These are phyloP conservation scores for Pao palembangensis DNA, from an alignment of 2,113 vertebrate genomes.

Conservation along the genomic window DNA sequence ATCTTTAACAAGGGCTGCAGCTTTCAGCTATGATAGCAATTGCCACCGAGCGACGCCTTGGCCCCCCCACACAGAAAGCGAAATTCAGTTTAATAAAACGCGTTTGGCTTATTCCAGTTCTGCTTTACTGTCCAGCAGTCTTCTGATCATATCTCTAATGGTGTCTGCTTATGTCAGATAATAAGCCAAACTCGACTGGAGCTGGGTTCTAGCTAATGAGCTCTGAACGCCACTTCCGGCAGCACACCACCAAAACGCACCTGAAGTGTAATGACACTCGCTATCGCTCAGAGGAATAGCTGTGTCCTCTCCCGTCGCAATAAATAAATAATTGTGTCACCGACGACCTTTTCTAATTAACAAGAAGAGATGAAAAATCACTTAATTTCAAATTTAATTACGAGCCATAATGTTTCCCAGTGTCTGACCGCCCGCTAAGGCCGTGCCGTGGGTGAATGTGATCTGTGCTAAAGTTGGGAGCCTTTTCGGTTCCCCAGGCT, in stretches of 20 bases:
- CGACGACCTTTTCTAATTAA: slow-evolving; percentile 74
- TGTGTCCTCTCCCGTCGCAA: slow-evolving; percentile 41
- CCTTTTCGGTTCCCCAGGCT: slow-evolving; percentile 64
- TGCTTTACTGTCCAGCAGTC: slow-evolving; percentile 23
- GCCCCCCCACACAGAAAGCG: slow-evolving; percentile 22
- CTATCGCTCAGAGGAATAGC: slow-evolving; percentile 41
- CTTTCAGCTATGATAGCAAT: slow-evolving; percentile 53
- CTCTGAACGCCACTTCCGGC: slow-evolving; percentile 11
- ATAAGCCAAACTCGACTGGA: slow-evolving; percentile 6
- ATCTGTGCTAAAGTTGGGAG: slow-evolving; percentile 62
- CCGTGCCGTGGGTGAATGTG: slow-evolving; percentile 61
- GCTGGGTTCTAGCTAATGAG: background rate
- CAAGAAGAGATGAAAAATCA: slow-evolving; percentile 77
- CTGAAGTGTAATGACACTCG: slow-evolving; percentile 36
- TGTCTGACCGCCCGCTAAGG: slow-evolving; percentile 66
- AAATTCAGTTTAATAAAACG: slow-evolving; percentile 44
- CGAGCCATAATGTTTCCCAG: slow-evolving; percentile 74
- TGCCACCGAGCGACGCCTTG: slow-evolving; percentile 25
- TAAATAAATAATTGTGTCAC: slow-evolving; percentile 67
- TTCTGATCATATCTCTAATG: slow-evolving; percentile 6
- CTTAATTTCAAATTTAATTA: slow-evolving; percentile 81
- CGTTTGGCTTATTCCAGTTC: slow-evolving; percentile 19
- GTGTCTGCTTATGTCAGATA: slow-evolving; percentile 12
- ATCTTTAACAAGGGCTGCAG: slow-evolving; percentile 49
- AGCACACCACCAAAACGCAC: background rate